Base-by-base conservation (phyloP, 2,113 vertebrate species). In the Choloepus hoffmanni region DNA sequence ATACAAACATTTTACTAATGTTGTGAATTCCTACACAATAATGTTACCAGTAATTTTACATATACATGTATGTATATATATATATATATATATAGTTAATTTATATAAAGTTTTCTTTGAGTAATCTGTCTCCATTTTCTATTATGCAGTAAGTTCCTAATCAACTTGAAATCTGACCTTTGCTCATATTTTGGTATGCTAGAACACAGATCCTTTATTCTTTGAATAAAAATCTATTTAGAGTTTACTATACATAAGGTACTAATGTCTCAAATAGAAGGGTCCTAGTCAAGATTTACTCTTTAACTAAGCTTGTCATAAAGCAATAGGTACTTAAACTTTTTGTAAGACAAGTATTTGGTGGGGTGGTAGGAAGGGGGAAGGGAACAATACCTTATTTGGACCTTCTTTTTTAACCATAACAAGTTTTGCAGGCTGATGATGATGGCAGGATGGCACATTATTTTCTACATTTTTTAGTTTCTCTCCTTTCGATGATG, bases 381-480 rank as follows among this genome's bases (percentile, higher is more conserved):
- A 28, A n/a, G 48, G 40, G 48, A 48, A 43, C 40, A 60, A 84
- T 96, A 99, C 99, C 99, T 99, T 98, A 96, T 99, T 99, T 76
- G 96, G 98, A 48, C 99, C 98, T 92, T 99, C 98, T 83, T 99
- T 99, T 97, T 98, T 98, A 45, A 98, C 98, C 92, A 76, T 95
- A 70, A 98, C 95, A 50, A 99, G 97, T 96, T 99, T 99, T 33
- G 98, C 97, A 72, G 98, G 98, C 45, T 93, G 98, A 82, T 89
- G 96, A 88, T 99, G 99, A 70, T 85, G 81, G 90, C 99, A 99
- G 83, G 93, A 90, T 0, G 98, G 98, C 26, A 93, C 65, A 7
- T 30, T 94, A 72, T 63, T 96, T 60, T 70, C 94, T 63, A 74
- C 36, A 36, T 88, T 96, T 92, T 94, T 78, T 7, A 53, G 88